Evolutionary conservation across 2,888 invertebrate genomes (phyloP), one percentile per base, ranked within the genome.

Genomic region (Pandemis corylana): DNA sequence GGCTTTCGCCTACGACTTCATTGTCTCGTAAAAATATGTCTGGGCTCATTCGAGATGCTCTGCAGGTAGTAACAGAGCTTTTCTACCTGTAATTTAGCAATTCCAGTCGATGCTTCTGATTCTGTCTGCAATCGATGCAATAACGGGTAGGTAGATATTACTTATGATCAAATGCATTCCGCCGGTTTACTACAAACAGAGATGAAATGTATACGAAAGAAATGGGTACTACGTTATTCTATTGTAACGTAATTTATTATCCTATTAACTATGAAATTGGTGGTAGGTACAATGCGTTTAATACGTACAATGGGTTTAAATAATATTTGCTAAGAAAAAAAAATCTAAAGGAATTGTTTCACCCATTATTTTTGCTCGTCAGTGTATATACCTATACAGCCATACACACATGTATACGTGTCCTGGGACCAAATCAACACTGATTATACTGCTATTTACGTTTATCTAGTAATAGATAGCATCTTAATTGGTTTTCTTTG

Each of bases 401-500:
- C 20, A 9, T 56, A 56, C 20, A 56, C n/a, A 53, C 28, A 59
- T 59, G 12, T 28, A 62, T 41, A n/a, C 41, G 28, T 59, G 12
- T 20, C 59, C 9, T 15, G 9, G 59, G 59, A n/a, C 59, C 28
- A 6, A 51, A 59, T 59, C 28, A 28, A 13, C 12, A n/a, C 59
- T 28, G 59, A 59, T 59, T 59, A 59, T 12, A 5, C 5, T 61
- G 36, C 36, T 61, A 41, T 62, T 7, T 41, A 44, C 10, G 13
- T 20, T 51, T 69, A 59, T 66, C 61, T 64, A 59, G 12, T 36
- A 12, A 15, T 49, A 51, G 67, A 72, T 72, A 67, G 20, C 36
- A 72, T 72, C 67, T 72, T 42, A 68, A 72, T 72, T 53, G 46
- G 7, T 65, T 49, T 36, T 4, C 36, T 46, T 36, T 66, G 66